A percentile compares a stretch with the other conserved stretches of the same genome.
These are phyloP conservation scores for Vulpes ferrilata DNA, from an alignment of 2,113 vertebrate species.

Conservation along the genomic window DNA sequence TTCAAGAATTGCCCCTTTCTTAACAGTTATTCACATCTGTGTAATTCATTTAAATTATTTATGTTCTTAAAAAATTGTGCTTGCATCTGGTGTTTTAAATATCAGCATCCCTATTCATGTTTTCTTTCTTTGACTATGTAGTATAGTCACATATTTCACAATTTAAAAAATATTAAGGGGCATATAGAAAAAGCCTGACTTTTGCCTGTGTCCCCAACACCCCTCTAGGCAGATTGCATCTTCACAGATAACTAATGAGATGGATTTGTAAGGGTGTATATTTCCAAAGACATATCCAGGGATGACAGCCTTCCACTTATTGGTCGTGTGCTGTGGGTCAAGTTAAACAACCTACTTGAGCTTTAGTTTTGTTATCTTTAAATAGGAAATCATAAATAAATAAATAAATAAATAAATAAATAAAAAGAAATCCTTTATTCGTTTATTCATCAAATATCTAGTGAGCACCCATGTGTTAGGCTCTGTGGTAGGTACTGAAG, in stretches of 20 bases:
- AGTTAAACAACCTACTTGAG: background rate
- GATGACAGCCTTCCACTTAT: background rate
- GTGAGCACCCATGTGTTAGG: background rate
- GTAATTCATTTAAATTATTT: constrained; percentile 22
- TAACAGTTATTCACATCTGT: background rate
- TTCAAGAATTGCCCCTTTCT: background rate
- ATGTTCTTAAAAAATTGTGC: background rate
- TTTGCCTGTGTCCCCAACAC: background rate
- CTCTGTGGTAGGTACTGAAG: background rate
- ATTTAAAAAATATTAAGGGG: background rate
- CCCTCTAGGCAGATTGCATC: background rate
- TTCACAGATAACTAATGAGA: background rate
- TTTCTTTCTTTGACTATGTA: background rate
- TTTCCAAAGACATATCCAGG: background rate
- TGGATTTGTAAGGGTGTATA: background rate
- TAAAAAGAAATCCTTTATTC: background rate
- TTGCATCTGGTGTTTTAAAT: background rate
- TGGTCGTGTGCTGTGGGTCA: background rate
- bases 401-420: too few relatives aligned
- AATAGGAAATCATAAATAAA: background rate
- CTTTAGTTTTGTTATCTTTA: background rate
- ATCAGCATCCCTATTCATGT: background rate
- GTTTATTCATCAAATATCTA: background rate
- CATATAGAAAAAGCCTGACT: background rate
- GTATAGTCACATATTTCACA: background rate